These are phyloP conservation scores for Acrobasis consociella DNA, from an alignment of 2,888 invertebrate genomes.

Conservation along the genomic window DNA sequence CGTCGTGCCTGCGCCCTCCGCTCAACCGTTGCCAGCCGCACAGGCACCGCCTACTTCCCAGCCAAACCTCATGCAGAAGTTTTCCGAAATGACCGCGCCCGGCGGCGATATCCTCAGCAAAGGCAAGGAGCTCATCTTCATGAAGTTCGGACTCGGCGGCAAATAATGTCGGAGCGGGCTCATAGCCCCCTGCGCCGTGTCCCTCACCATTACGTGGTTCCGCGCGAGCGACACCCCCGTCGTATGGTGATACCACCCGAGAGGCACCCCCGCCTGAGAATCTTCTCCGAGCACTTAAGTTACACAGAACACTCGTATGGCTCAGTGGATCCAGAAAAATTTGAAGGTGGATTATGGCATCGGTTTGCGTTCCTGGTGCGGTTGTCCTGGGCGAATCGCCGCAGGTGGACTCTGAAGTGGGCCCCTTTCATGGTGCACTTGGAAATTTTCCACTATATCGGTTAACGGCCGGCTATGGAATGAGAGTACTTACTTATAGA, in stretches of 20 bases:
- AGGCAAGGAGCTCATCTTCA: conserved; percentile 96
- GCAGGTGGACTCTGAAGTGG: conserved; percentile 35
- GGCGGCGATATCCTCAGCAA: conserved; percentile 95
- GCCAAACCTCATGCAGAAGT: conserved; percentile 94
- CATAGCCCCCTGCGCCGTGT: conserved; percentile 38
- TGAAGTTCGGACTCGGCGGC: conserved; percentile 95
- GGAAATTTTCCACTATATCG: conserved; percentile 57
- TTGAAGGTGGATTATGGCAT: conserved; percentile 23
- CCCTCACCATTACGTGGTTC: conserved; percentile 30
- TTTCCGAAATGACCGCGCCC: conserved; percentile 93
- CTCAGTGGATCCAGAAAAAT: background rate
- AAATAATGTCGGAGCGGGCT: conserved; percentile 81
- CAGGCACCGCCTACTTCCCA: conserved; percentile 74
- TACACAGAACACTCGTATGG: background rate
- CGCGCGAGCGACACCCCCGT: conserved; percentile 25
- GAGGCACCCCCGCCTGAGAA: background rate
- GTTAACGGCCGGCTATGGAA: conserved; percentile 52
- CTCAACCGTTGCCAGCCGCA: conserved; percentile 55
- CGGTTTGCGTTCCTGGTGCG: conserved; percentile 38
- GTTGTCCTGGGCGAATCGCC: conserved; percentile 29
- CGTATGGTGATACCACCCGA: conserved; percentile 20
- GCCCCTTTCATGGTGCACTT: conserved; percentile 51
- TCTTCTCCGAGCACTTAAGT: background rate
- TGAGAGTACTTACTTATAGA: conserved; percentile 56
- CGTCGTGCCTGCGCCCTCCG: conserved; percentile 74